Evolutionary conservation across 2,113 vertebrate genomes (phyloP).

Genomic region (Ceratotherium simum): DNA sequence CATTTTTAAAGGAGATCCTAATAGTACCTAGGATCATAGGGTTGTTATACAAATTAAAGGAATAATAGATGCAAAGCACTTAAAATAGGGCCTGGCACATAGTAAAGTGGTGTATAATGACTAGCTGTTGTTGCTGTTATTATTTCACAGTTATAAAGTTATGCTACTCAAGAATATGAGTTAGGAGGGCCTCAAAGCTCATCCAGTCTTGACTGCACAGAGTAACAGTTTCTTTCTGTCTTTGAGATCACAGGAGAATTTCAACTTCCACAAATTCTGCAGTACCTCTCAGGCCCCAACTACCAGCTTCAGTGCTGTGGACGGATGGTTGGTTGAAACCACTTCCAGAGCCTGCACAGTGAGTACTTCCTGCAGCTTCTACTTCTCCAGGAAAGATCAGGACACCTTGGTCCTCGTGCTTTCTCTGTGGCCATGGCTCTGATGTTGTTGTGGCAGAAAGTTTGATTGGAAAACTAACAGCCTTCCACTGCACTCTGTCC

Average conservation of each 20-base stretch:
- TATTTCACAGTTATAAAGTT: background rate
- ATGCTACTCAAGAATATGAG: background rate
- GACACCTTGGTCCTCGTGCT: rapidly evolving
- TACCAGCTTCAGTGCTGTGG: background rate
- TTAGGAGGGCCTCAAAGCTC: background rate
- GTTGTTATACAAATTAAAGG: background rate
- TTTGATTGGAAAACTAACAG: background rate
- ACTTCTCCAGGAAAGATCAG: background rate
- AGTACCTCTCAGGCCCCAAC: background rate
- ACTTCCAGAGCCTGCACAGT: too few relatives aligned
- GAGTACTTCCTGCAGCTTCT: background rate
- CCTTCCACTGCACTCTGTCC: background rate
- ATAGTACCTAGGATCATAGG: too few relatives aligned
- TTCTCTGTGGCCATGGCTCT: background rate
- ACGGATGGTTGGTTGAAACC: background rate
- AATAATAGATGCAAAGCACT: background rate
- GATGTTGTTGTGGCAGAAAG: background rate
- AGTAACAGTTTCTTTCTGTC: background rate
- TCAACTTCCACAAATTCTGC: background rate
- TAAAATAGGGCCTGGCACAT: rapidly evolving
- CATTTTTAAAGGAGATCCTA: background rate
- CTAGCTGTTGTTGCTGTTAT: rapidly evolving
- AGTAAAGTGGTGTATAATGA: background rate
- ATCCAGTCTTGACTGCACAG: background rate
- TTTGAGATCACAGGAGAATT: background rate